phyloP scores from a whole-genome alignment of 2,797 vertebrate species.

The Halcyon badia region DNA sequence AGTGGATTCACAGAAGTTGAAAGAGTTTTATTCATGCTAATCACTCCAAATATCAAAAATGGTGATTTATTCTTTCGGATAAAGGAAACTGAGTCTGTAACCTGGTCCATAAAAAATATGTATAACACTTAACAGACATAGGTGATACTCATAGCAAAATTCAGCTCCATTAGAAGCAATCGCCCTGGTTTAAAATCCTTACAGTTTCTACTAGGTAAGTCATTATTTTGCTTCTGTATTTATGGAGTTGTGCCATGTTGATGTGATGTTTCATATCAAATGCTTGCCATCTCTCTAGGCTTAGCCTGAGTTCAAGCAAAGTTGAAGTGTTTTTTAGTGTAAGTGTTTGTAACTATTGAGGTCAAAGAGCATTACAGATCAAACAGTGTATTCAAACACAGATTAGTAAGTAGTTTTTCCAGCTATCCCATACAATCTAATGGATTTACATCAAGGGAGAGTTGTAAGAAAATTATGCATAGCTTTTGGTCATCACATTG shows the following conservation, averaged over 20 bases:
- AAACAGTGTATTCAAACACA: neutral
- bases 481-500: neutral
- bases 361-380: neutral
- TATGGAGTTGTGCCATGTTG: neutral
- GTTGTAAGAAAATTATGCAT: neutral
- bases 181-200: neutral
- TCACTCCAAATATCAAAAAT: neutral
- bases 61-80: neutral
- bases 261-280: neutral
- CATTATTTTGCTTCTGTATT: neutral
- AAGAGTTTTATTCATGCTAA: neutral
- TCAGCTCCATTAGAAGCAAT: neutral
- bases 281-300: neutral
- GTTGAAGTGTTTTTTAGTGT: neutral
- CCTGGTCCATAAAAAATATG: neutral
- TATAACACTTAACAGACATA: neutral
- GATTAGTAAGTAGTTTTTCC: neutral
- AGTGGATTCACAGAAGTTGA: neutral
- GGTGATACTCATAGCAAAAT: neutral
- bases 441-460: neutral
- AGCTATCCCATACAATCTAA: neutral
- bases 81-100: neutral
- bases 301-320: neutral
- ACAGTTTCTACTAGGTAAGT: neutral
- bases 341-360: neutral